phyloP scores from a whole-genome alignment of 2,113 vertebrate genomes.

The Bubo bubo region DNA sequence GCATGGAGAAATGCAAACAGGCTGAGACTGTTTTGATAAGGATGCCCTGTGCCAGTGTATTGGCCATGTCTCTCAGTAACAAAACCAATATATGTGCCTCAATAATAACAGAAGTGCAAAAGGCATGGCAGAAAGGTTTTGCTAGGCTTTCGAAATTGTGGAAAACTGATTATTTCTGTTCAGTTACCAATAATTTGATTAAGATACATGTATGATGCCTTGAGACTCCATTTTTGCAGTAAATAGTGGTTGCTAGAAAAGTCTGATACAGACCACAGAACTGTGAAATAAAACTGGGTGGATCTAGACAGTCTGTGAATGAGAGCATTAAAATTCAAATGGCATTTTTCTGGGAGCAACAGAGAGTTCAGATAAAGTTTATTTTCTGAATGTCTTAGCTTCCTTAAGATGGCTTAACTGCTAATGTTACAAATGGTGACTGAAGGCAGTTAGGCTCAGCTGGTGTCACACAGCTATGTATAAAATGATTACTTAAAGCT shows the following conservation, averaged over 20 bases:
- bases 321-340: constrained; percentile 57
- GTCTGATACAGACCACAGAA: constrained; percentile 25
- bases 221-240: neutral
- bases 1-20: neutral
- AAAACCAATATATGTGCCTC: neutral
- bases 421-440: constrained; percentile 23
- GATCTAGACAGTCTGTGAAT: constrained; percentile 51
- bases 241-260: neutral
- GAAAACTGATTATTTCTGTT: neutral
- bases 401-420: constrained; percentile 44
- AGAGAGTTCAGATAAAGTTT: constrained; percentile 59
- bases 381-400: constrained; percentile 48
- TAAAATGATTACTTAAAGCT: constrained; percentile 23
- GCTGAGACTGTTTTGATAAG: neutral
- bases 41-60: neutral
- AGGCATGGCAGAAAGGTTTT: neutral
- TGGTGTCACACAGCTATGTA: neutral
- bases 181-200: neutral
- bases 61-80: neutral
- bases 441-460: constrained; percentile 22
- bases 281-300: constrained; percentile 51
- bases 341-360: constrained; percentile 29
- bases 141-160: neutral
- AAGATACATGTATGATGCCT: neutral
- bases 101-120: neutral